Base-by-base conservation (phyloP, 2,797 vertebrate species). In the Chrosomus eos region DNA sequence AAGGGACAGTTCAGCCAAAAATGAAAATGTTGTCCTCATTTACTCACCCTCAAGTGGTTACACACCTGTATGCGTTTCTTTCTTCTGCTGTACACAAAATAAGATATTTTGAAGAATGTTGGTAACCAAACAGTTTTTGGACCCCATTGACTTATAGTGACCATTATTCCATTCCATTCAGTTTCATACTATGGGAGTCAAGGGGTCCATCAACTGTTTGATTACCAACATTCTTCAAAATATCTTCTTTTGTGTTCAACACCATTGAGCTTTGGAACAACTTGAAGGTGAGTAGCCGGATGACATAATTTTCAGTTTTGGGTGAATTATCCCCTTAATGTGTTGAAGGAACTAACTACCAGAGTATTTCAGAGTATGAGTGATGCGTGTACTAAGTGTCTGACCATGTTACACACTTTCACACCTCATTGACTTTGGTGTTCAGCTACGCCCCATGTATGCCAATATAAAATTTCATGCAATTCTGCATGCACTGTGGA, bases 381-480 rank as follows among this genome's bases (percentile, higher is more conserved):
- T 38, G 45, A 38, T n/a, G 45, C 19, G 31, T 28, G 18, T 31
- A 23, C 51, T 38, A 3, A 11, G 2, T 14, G 33, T 58, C 51
- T 21, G 53, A 43, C 16, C n/a, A 10, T 40, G 55, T 77, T 62
- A 38, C 48, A 43, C 55, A 10, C 8, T 73, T 72, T 73, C 26
- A 36, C 40, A 82, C 58, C 31, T 1, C 70, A 64, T 64, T 82
- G 70, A 48, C 55, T 62, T 82, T 82, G 70, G 64, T 19, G 81
- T 73, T 73, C 26, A 58, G 80, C 8, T 23, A 73, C 53, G 18
- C 53, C 13, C 55, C 26, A 43, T 82, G 80, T n/a, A n/a, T n/a
- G n/a, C n/a, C n/a, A n/a, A n/a, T n/a, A n/a, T n/a, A n/a, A n/a
- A n/a, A n/a, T n/a, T n/a, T n/a, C 26, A 43, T 82, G 80, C 28